These are phyloP conservation scores for Pituophis catenifer DNA, from an alignment of 2,113 vertebrate genomes.

Conservation along the genomic window DNA sequence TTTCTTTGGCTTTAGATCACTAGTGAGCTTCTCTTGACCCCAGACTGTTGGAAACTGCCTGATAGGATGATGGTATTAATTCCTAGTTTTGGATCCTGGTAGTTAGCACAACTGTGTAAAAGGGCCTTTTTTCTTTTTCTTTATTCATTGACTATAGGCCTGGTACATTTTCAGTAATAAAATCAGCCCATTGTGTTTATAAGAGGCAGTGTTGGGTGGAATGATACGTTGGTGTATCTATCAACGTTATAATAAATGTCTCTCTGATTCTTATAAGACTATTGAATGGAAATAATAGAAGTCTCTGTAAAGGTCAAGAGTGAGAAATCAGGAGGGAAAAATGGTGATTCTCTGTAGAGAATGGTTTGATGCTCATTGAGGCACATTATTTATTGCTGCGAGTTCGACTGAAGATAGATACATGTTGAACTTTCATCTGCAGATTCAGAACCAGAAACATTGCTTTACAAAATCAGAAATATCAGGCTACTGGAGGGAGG, in stretches of 20 bases:
- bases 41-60: not conserved
- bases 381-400: not conserved
- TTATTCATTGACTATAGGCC: not conserved
- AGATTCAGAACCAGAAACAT: not conserved
- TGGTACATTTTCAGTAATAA: conserved; percentile 40
- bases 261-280: not conserved
- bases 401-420: not conserved
- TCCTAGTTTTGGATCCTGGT: not conserved
- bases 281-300: not conserved
- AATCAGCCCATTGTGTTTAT: not conserved
- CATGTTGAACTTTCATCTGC: not conserved
- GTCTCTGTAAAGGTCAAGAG: not conserved
- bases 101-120: not conserved
- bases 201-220: conserved; percentile 1
- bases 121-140: not conserved
- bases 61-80: not conserved
- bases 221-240: not conserved
- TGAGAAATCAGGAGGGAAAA: not conserved
- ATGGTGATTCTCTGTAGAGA: not conserved
- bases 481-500: not conserved
- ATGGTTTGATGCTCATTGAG: not conserved
- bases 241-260: not conserved
- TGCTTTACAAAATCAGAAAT: not conserved
- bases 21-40: not conserved
- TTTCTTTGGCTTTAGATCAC: not conserved